Evolutionary conservation across 2,888 invertebrate species (phyloP).

Genomic region (Cybosia mesomella): DNA sequence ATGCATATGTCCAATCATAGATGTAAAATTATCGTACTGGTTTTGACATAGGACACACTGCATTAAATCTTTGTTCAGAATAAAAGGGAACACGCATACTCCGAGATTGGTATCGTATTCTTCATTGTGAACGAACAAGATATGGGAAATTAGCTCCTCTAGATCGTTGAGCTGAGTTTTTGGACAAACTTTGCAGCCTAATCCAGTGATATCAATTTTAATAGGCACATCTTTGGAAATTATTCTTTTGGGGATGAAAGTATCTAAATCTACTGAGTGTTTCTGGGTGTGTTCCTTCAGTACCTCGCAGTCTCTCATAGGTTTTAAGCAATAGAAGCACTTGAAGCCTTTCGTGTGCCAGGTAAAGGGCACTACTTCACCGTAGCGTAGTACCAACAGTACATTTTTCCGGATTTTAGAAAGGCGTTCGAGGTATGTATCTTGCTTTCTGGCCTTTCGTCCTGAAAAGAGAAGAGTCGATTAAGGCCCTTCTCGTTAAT

Average conservation of each 20-base stretch:
- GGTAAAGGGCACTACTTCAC: slow-evolving; percentile 69
- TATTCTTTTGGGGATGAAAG: slow-evolving; percentile 63
- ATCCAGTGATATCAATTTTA: slow-evolving; percentile 67
- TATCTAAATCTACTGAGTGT: slow-evolving; percentile 60
- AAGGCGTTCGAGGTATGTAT: slow-evolving; percentile 64
- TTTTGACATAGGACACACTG: slow-evolving; percentile 65
- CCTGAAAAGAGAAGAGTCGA: slow-evolving; percentile 71
- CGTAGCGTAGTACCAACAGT: slow-evolving; percentile 64
- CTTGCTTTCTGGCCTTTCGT: slow-evolving; percentile 52
- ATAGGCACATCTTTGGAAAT: slow-evolving; percentile 74
- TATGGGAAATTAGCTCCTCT: slow-evolving; percentile 66
- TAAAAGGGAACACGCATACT: slow-evolving; percentile 70
- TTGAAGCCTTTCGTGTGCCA: slow-evolving; percentile 74
- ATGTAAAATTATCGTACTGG: slow-evolving; percentile 67
- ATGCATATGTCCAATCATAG: slow-evolving; percentile 73
- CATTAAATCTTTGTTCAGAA: slow-evolving; percentile 61
- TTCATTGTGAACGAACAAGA: slow-evolving; percentile 57
- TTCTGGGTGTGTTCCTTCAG: slow-evolving; percentile 65
- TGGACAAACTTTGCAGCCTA: slow-evolving; percentile 67
- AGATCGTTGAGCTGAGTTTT: slow-evolving; percentile 49
- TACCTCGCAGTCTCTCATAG: slow-evolving; percentile 63
- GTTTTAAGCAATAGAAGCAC: slow-evolving; percentile 74
- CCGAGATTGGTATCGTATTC: slow-evolving; percentile 59
- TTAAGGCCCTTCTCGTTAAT: slow-evolving; percentile 31
- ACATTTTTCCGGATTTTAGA: slow-evolving; percentile 65